phyloP scores from a whole-genome alignment of 2,113 vertebrate genomes.

The Chinchilla lanigera region DNA sequence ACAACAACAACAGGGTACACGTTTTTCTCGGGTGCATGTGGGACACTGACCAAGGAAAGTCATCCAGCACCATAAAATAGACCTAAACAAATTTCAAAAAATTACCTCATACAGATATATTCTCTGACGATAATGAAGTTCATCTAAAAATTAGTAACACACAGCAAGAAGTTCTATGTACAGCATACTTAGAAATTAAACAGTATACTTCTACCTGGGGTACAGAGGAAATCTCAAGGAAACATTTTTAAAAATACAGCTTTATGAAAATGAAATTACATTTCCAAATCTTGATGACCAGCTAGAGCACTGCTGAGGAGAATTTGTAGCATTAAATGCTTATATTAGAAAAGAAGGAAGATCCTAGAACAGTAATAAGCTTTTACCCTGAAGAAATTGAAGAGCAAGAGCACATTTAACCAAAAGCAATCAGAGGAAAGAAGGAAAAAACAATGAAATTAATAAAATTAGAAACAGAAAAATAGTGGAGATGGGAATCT shows the following conservation, averaged over 20 bases:
- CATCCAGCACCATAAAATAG: background rate
- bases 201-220: background rate
- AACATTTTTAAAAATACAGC: background rate
- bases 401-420: background rate
- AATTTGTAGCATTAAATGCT: background rate
- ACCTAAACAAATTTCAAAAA: background rate
- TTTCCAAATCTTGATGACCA: background rate
- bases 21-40: background rate
- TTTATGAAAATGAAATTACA: background rate
- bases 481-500: background rate
- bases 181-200: background rate
- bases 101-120: background rate
- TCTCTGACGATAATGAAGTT: background rate
- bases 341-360: background rate
- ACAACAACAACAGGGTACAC: background rate
- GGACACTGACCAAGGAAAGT: background rate
- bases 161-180: background rate
- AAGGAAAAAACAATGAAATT: conserved; percentile 10
- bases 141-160: background rate
- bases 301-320: background rate
- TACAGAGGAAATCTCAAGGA: background rate
- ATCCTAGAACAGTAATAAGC: background rate
- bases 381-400: background rate
- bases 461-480: conserved; percentile 28
- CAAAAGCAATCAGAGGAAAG: background rate